Percentiles rank a stretch among this genome's conserved stretches.
Evolutionary conservation across 2,888 invertebrate species (phyloP).

Genomic region (Urechis unicinctus): DNA sequence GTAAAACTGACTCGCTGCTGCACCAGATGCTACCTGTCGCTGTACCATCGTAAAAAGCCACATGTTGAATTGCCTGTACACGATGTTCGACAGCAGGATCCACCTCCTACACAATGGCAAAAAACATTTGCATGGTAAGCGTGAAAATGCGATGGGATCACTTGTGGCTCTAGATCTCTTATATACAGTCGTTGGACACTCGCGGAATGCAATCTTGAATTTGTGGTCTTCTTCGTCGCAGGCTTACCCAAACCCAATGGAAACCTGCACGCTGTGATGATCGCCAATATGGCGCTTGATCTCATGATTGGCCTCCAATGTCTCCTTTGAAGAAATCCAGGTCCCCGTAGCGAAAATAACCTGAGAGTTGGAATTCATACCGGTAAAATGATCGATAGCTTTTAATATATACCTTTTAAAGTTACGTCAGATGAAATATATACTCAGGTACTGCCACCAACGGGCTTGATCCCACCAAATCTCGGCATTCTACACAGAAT

Average conservation of each 20-base stretch:
- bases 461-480: too few species aligned
- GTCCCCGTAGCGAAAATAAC: neutral
- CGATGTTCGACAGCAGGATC: neutral
- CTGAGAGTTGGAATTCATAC: neutral
- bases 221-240: neutral
- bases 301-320: neutral
- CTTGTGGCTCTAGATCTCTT: too few species aligned
- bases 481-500: too few species aligned
- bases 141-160: too few species aligned
- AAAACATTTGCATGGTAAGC: too few species aligned
- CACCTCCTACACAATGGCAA: too few species aligned
- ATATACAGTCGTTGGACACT: neutral
- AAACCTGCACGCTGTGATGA: neutral
- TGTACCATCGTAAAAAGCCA: too few species aligned
- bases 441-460: too few species aligned
- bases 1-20: slow-evolving; percentile 27
- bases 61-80: neutral
- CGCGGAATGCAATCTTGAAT: neutral
- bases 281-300: neutral
- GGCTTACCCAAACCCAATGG: neutral
- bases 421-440: too few species aligned
- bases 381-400: neutral
- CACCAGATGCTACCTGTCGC: slow-evolving; percentile 33
- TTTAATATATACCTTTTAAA: too few species aligned
- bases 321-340: neutral